Percentiles rank a stretch among this genome's conserved stretches.
These are phyloP conservation scores for Saxidomus purpurata DNA, from an alignment of 1,140 invertebrate species.

Conservation along the genomic window DNA sequence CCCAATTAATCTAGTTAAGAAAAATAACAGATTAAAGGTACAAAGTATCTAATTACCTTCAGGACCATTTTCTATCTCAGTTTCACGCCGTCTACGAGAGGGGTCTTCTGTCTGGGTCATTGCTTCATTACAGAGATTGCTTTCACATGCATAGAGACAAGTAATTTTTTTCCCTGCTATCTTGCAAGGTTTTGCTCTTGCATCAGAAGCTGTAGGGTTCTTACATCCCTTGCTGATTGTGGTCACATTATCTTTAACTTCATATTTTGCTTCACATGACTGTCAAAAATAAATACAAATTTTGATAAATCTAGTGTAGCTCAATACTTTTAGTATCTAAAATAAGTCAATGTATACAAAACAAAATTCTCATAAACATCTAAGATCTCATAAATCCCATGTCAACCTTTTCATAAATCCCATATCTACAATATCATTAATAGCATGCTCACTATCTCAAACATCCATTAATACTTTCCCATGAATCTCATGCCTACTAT, in stretches of 20 bases:
- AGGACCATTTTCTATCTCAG: neutral
- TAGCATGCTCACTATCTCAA: too few species aligned
- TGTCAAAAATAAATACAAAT: conserved; percentile 12
- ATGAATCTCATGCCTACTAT: too few species aligned
- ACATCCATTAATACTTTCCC: too few species aligned
- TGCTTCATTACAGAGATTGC: neutral
- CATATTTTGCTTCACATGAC: neutral
- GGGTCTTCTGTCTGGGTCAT: neutral
- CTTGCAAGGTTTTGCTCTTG: neutral
- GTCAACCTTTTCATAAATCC: too few species aligned
- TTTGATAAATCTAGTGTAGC: neutral
- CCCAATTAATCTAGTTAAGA: too few species aligned
- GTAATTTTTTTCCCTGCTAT: neutral
- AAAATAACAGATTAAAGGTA: too few species aligned
- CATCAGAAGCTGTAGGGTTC: neutral
- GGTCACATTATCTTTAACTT: neutral
- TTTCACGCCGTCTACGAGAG: neutral
- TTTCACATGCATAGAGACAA: neutral
- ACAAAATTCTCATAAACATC: too few species aligned
- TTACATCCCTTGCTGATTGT: conserved; percentile 27
- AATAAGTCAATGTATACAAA: too few species aligned
- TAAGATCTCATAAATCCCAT: too few species aligned
- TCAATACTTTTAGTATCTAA: too few species aligned
- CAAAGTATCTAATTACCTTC: too few species aligned
- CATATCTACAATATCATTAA: too few species aligned